Evolutionary conservation across 53 echinoderm and acorn worm genomes (phyloP).

Genomic region (Zoroaster sp.): DNA sequence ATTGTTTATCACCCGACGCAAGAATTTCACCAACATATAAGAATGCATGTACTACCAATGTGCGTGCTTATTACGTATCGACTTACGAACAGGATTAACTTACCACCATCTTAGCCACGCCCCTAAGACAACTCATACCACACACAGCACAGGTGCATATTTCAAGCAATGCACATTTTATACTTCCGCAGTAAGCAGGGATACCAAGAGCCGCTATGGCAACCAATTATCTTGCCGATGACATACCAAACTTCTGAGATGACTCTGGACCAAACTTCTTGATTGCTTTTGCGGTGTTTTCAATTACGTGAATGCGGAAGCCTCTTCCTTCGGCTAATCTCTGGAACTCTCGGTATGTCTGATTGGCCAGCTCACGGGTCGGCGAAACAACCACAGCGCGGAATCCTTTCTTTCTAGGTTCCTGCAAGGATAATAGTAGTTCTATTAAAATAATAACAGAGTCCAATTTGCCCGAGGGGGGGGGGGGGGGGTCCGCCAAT

Average conservation of each 20-base stretch:
- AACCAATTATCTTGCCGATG: not conserved
- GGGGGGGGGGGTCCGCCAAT: too few relatives aligned
- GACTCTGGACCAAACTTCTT: conserved; percentile 73
- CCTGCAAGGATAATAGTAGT: conserved; percentile 48
- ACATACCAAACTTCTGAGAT: conserved; percentile 83
- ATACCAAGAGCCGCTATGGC: not conserved
- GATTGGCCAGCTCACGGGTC: conserved; percentile 90
- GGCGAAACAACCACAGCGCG: conserved; percentile 93
- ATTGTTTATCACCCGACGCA: too few relatives aligned
- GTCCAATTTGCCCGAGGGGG: too few relatives aligned
- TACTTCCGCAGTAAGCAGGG: not conserved
- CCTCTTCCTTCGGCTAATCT: conserved; percentile 81
- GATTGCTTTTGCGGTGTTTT: conserved; percentile 77
- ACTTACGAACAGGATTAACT: too few relatives aligned
- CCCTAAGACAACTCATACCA: too few relatives aligned
- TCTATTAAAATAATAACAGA: not conserved
- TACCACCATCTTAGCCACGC: too few relatives aligned
- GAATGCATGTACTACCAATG: too few relatives aligned
- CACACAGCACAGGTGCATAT: too few relatives aligned
- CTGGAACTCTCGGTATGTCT: conserved; percentile 86
- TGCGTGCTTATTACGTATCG: too few relatives aligned
- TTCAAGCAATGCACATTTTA: too few relatives aligned
- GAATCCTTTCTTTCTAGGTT: conserved; percentile 83
- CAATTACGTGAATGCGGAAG: conserved; percentile 79
- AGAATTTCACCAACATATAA: too few relatives aligned